These are phyloP conservation scores for Neodontobutis hainanensis DNA, from an alignment of 2,113 vertebrate species.

Conservation along the genomic window DNA sequence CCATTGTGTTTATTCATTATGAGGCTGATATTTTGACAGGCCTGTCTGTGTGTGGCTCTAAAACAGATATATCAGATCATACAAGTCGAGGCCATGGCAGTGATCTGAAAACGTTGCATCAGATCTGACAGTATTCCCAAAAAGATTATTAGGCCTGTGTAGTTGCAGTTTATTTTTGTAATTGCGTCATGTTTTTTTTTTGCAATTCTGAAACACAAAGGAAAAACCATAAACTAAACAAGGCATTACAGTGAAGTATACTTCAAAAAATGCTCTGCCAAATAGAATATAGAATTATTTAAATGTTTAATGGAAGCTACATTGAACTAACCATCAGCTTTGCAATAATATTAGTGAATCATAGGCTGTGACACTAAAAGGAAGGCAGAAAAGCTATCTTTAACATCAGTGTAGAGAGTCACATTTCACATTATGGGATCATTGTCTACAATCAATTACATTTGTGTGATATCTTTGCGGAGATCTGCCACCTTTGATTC, in stretches of 20 bases:
- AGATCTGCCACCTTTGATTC: no score
- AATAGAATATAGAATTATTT: no score
- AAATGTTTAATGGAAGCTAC: no score
- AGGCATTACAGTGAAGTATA: not conserved
- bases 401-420: no score
- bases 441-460: no score
- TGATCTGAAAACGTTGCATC: slow-evolving; percentile 8
- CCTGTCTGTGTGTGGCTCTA: not conserved
- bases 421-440: no score
- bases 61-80: not conserved
- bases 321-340: no score
- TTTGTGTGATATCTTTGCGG: no score
- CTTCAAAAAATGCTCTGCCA: not conserved
- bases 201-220: not conserved
- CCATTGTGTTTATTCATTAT: not conserved
- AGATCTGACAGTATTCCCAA: not conserved
- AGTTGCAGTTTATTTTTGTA: not conserved
- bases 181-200: not conserved
- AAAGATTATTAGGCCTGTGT: not conserved
- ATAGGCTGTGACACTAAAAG: no score
- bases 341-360: no score
- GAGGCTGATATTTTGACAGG: slow-evolving; percentile 6
- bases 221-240: not conserved
- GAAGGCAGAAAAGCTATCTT: no score
- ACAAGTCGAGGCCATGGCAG: not conserved